These are phyloP conservation scores for Carlito syrichta DNA, from an alignment of 2,113 vertebrate genomes.

Conservation along the genomic window DNA sequence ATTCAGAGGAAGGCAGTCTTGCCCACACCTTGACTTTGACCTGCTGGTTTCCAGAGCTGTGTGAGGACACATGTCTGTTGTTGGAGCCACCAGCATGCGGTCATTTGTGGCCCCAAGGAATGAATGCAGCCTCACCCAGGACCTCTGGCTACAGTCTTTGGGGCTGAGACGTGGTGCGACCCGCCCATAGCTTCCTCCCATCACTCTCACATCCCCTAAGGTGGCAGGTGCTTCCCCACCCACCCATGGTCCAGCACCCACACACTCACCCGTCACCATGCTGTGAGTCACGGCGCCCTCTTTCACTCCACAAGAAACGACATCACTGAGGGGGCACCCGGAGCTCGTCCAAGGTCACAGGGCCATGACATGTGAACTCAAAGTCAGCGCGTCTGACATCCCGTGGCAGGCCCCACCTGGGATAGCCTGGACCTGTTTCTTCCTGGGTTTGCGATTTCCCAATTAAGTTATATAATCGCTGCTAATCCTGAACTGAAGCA, in stretches of 20 bases:
- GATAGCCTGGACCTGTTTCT: too few species aligned
- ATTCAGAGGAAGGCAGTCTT: neutral
- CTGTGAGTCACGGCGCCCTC: neutral
- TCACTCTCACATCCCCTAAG: accelerated
- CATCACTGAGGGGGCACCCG: neutral
- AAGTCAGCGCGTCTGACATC: neutral
- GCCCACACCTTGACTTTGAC: neutral
- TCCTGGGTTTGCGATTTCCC: too few species aligned
- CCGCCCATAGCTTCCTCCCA: neutral
- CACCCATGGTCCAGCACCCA: accelerated
- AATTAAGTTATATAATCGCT: too few species aligned
- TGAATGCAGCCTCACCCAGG: accelerated
- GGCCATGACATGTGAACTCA: neutral
- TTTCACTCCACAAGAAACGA: neutral
- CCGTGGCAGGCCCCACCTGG: too few species aligned
- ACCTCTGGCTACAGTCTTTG: neutral
- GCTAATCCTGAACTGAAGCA: too few species aligned
- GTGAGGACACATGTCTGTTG: neutral
- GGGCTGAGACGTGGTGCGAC: too few species aligned
- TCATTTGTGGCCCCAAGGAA: neutral
- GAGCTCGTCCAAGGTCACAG: neutral
- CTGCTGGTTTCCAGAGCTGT: neutral
- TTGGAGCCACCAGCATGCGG: neutral
- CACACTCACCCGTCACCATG: accelerated
- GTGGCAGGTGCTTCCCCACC: neutral